Evolutionary conservation across 2,113 vertebrate genomes (phyloP), one percentile per base, ranked within the genome.

Genomic region (Eudyptes chrysolophus): DNA sequence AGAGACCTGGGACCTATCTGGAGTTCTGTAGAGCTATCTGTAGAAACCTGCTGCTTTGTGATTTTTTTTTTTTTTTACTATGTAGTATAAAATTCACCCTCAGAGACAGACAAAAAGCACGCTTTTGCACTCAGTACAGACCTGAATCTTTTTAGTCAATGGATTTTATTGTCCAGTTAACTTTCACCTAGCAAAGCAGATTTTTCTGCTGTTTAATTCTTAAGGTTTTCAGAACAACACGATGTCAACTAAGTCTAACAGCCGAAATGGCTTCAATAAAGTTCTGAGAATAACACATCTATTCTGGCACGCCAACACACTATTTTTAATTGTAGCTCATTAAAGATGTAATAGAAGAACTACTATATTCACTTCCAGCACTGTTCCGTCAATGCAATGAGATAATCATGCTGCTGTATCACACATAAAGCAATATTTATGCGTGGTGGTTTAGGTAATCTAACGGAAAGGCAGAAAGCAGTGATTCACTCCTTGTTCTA

Each of bases 251-350:
- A 61, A 89, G 46, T 68, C 55, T 65, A 95, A 48, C 70, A 84
- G 79, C 44, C 10, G 32, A 92, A 71, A 88, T 6, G 3, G 48
- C 78, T 92, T 93, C 84, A 84, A 87, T 30, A 96, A 94, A 96
- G 83, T 85, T 96, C 96, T 94, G 95, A 94, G 96, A 98, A 95
- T 93, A 97, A 95, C 95, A 86, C 83, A 86, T 96, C 80, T 91
- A 70, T 76, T 96, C 89, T 76, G 79, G 85, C 84, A 95, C 1
- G 13, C 96, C 96, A 97, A 94, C 92, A 97, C 96, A 85, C 95
- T 96, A 80, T 94, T 97, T 97, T 98, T 98, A 97, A 98, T 95
- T 96, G 79, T 75, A 82, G 93, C 95, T 98, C 90, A 94, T 97
- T 96, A 97, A 96, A 95, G 94, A 97, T 92, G 96, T 95, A 98